Evolutionary conservation across 2,113 vertebrate genomes (phyloP).

Genomic region (Brachyhypopomus gauderio): DNA sequence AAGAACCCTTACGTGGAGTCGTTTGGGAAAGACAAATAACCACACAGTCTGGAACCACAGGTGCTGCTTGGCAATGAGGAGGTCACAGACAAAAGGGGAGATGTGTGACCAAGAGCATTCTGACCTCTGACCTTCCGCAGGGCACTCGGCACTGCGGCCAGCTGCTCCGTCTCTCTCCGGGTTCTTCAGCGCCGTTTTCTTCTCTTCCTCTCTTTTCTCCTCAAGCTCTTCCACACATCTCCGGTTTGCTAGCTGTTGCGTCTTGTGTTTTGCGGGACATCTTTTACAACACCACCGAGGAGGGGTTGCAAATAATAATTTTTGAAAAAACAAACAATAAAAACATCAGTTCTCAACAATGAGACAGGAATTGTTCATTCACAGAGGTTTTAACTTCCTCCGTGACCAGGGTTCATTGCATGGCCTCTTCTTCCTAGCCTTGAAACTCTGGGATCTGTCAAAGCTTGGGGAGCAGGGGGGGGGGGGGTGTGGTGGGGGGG

Average conservation of each 20-base stretch:
- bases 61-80: conserved; percentile 34
- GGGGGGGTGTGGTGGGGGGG: no score
- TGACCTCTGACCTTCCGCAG: conserved; percentile 55
- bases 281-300: no score
- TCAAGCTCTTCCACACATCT: neutral
- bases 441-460: conserved; percentile 46
- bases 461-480: conserved; percentile 28
- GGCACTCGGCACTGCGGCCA: conserved; percentile 53
- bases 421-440: conserved; percentile 3
- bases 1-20: neutral
- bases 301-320: no score
- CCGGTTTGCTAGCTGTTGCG: neutral
- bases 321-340: no score
- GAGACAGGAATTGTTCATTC: neutral
- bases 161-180: conserved; percentile 53
- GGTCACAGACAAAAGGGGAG: conserved; percentile 29
- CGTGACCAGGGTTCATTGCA: conserved; percentile 20
- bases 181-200: neutral
- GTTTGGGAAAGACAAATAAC: neutral
- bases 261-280: no score
- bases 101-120: conserved; percentile 19
- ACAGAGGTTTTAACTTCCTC: neutral
- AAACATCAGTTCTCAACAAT: neutral
- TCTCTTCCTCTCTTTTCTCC: conserved; percentile 37
- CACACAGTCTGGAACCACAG: conserved; percentile 23